Conservation (phyloP, 2,888 invertebrate genomes). For the Apocheima hispidaria region DNA sequence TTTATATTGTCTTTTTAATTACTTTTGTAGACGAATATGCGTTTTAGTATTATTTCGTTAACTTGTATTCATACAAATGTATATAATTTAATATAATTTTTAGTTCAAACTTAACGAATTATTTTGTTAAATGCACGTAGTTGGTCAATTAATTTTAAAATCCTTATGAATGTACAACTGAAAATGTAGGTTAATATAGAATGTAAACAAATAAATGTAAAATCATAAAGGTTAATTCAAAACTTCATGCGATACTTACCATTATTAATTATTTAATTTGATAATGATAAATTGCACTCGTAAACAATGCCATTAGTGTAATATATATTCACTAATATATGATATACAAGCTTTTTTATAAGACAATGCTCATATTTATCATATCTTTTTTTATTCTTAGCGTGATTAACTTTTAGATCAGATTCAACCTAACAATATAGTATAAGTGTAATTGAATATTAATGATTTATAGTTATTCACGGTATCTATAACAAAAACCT, state of each 20-base stretch:
- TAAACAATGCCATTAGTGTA: neutral
- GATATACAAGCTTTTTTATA: neutral
- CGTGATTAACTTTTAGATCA: neutral
- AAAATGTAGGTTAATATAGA: constrained; percentile 6
- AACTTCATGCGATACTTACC: neutral
- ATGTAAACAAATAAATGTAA: neutral
- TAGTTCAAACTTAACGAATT: neutral
- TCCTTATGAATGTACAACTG: constrained; percentile 23
- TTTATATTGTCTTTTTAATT: constrained; percentile 13
- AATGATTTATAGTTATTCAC: constrained; percentile 1
- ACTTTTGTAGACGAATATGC: constrained; percentile 66
- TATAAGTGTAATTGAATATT: neutral
- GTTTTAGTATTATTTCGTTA: constrained; percentile 84
- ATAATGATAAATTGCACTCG: neutral
- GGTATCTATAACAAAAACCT: constrained; percentile 6
- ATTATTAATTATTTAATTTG: constrained; percentile 1
- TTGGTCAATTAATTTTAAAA: constrained; percentile 34
- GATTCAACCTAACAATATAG: neutral
- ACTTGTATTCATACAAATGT: constrained; percentile 1
- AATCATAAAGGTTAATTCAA: neutral
- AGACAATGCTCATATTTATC: neutral
- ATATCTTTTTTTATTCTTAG: neutral
- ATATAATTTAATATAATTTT: constrained; percentile 5
- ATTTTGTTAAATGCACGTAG: constrained; percentile 12
- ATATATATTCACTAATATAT: neutral